These are phyloP conservation scores for Procavia capensis DNA, from an alignment of 2,113 vertebrate genomes.

Conservation along the genomic window DNA sequence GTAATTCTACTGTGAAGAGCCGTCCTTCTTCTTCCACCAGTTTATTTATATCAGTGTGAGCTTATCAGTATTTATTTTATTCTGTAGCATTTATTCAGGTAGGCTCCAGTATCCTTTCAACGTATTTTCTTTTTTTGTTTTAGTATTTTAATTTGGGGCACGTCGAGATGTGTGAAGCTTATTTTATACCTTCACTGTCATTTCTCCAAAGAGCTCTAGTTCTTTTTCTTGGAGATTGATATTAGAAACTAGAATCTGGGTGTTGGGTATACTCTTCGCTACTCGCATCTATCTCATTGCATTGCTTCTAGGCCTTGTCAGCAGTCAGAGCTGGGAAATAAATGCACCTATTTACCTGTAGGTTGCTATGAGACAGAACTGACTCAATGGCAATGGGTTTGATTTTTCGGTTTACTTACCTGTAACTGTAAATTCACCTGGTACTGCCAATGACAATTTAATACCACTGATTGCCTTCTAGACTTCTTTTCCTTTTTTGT, in stretches of 20 bases:
- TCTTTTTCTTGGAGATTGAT: conserved; percentile 5
- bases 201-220: neutral
- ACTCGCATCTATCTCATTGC: neutral
- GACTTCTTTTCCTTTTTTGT: neutral
- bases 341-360: no score
- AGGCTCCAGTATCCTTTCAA: neutral
- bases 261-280: no score
- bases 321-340: neutral
- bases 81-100: neutral
- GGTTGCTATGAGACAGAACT: no score
- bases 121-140: neutral
- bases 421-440: neutral
- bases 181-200: no score
- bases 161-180: neutral
- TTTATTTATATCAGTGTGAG: no score
- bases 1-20: no score
- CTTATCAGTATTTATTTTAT: no score
- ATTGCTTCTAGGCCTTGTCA: neutral
- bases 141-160: neutral
- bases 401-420: no score
- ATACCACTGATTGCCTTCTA: neutral
- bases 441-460: neutral
- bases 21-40: no score
- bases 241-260: conserved; percentile 13
- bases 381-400: no score